Evolutionary conservation across 2,797 vertebrate genomes (phyloP).

Genomic region (Pseudochirops corinnae): DNA sequence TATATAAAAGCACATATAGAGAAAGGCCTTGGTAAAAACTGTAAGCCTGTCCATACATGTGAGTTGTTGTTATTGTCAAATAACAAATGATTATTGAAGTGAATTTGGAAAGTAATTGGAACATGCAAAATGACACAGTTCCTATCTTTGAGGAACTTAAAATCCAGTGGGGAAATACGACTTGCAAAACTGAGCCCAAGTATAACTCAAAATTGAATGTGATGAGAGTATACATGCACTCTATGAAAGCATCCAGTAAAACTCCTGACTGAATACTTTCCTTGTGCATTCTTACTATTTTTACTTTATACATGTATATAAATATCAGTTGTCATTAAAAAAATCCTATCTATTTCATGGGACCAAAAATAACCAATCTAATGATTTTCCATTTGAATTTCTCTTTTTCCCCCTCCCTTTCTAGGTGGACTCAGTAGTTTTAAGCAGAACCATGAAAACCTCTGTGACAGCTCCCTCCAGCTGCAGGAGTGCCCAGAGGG

Average conservation of each 20-base stretch:
- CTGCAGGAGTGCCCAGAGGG: slow-evolving; percentile 92
- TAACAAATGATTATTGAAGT: background rate
- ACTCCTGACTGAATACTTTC: background rate
- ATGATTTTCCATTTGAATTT: slow-evolving; percentile 50
- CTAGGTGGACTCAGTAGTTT: slow-evolving; percentile 97
- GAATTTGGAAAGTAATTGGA: background rate
- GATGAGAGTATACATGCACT: background rate
- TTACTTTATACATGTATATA: background rate
- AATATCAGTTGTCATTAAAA: background rate
- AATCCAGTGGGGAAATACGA: background rate
- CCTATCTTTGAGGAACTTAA: background rate
- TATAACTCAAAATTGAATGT: background rate
- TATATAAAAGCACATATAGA: background rate
- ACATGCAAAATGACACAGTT: background rate
- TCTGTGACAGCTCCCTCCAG: slow-evolving; percentile 98
- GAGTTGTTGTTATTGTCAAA: background rate
- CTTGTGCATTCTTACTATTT: background rate
- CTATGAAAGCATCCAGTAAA: background rate
- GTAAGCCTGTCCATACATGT: background rate
- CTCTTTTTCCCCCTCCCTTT: slow-evolving; percentile 36
- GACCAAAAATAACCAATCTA: background rate
- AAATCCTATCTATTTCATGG: background rate
- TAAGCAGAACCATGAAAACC: slow-evolving; percentile 95
- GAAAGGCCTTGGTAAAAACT: background rate
- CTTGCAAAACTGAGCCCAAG: background rate